phyloP scores from a whole-genome alignment of 1,140 invertebrate species.

The Bombus soroeensis region DNA sequence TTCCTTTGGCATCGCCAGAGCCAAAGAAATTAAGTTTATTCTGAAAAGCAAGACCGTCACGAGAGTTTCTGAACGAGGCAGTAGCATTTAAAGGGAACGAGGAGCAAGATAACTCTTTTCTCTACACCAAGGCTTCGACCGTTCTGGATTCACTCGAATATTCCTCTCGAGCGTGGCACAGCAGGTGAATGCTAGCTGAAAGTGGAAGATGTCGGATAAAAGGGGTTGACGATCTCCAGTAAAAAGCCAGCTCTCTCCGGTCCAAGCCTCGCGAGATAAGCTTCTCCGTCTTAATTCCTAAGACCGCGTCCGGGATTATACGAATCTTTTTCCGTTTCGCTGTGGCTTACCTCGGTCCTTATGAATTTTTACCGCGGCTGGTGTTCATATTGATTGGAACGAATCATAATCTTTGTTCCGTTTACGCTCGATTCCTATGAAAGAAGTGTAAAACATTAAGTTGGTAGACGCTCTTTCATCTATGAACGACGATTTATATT shows the following conservation, averaged over 20 bases:
- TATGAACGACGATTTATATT: background rate
- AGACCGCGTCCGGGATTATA: constrained; percentile 54
- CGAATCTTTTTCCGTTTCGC: constrained; percentile 41
- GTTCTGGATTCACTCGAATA: constrained; percentile 47
- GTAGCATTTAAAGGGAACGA: constrained; percentile 28
- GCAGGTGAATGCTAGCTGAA: constrained; percentile 49
- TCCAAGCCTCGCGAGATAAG: constrained; percentile 29
- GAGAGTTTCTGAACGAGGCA: constrained; percentile 1
- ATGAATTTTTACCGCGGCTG: constrained; percentile 6
- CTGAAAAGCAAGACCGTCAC: background rate
- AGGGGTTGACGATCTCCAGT: constrained; percentile 49
- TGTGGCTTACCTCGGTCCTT: constrained; percentile 5
- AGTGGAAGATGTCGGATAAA: constrained; percentile 55
- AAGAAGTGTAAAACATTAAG: background rate
- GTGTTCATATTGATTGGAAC: background rate
- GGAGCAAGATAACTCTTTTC: constrained; percentile 47
- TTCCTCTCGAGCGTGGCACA: background rate
- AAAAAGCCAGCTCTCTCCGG: constrained; percentile 41
- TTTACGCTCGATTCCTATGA: background rate
- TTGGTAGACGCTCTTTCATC: background rate
- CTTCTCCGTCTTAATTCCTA: constrained; percentile 55
- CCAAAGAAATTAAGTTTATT: constrained; percentile 15
- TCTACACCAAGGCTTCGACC: constrained; percentile 29
- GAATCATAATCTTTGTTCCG: background rate
- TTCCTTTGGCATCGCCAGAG: background rate